A percentile compares a stretch with the other conserved stretches of the same genome.
These are phyloP conservation scores for Drosophila colorata DNA, from an alignment of 2,888 invertebrate genomes.

Conservation along the genomic window DNA sequence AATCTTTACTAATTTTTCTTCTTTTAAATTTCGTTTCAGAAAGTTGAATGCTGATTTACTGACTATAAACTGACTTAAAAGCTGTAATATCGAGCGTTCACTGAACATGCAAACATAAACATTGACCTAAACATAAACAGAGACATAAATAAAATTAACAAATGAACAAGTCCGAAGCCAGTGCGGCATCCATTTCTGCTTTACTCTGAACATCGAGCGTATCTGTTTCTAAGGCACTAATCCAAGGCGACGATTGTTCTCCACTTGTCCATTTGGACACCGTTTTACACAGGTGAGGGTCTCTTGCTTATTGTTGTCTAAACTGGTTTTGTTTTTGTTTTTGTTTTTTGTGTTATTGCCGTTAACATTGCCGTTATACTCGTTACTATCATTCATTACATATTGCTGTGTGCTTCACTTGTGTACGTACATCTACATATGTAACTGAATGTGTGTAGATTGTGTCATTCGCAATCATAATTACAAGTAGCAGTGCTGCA, in stretches of 20 bases:
- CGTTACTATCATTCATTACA: background rate
- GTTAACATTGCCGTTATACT: background rate
- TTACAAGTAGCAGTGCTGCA: background rate
- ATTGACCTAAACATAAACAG: background rate
- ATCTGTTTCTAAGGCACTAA: background rate
- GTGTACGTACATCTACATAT: background rate
- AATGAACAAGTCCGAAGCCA: background rate
- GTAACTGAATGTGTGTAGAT: background rate
- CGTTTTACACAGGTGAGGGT: constrained; percentile 3
- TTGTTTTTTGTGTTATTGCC: background rate
- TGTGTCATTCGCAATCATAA: constrained; percentile 7
- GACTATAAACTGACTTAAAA: background rate
- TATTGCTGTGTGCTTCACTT: background rate
- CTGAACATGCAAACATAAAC: background rate
- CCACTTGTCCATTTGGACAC: background rate
- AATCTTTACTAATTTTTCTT: background rate
- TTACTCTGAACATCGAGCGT: background rate
- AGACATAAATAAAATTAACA: too few relatives aligned
- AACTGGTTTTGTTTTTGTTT: background rate
- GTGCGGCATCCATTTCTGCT: background rate
- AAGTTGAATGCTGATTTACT: background rate
- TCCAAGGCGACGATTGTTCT: background rate
- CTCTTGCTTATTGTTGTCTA: background rate
- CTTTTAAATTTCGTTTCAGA: background rate
- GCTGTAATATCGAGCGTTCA: too few relatives aligned